Evolutionary conservation across 2,888 invertebrate genomes (phyloP).

Genomic region (Drosophila fulvimacula): DNA sequence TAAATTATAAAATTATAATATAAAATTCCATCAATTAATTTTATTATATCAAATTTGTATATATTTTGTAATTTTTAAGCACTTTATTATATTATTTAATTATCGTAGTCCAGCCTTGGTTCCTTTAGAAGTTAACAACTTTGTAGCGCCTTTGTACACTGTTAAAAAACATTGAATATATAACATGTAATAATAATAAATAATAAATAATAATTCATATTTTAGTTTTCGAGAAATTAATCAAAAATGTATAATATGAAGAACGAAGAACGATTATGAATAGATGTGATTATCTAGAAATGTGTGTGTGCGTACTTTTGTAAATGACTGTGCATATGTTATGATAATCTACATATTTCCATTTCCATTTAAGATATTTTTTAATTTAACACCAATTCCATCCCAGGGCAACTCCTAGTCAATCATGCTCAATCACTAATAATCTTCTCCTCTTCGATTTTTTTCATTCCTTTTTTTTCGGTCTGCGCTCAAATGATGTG

Average conservation of each 20-base stretch:
- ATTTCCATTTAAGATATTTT: too few species aligned
- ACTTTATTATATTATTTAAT: neutral
- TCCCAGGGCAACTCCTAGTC: neutral
- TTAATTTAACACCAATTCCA: too few species aligned
- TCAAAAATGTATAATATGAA: too few species aligned
- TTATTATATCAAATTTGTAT: neutral
- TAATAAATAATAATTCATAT: neutral
- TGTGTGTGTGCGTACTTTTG: neutral
- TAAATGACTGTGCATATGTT: too few species aligned
- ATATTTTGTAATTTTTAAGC: neutral
- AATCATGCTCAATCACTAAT: neutral
- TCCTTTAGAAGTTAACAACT: neutral
- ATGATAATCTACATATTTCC: too few species aligned
- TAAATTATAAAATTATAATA: too few species aligned
- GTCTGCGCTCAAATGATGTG: conserved; percentile 29
- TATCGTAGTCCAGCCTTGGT: neutral
- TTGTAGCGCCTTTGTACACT: neutral
- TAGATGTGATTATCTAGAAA: neutral
- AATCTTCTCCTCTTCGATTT: neutral
- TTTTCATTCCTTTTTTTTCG: neutral
- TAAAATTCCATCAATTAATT: too few species aligned
- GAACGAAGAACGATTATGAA: neutral
- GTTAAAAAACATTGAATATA: too few species aligned
- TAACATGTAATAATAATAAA: too few species aligned
- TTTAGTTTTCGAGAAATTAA: neutral